Evolutionary conservation across 2,113 vertebrate genomes (phyloP).

Genomic region (Mohoua ochrocephala): DNA sequence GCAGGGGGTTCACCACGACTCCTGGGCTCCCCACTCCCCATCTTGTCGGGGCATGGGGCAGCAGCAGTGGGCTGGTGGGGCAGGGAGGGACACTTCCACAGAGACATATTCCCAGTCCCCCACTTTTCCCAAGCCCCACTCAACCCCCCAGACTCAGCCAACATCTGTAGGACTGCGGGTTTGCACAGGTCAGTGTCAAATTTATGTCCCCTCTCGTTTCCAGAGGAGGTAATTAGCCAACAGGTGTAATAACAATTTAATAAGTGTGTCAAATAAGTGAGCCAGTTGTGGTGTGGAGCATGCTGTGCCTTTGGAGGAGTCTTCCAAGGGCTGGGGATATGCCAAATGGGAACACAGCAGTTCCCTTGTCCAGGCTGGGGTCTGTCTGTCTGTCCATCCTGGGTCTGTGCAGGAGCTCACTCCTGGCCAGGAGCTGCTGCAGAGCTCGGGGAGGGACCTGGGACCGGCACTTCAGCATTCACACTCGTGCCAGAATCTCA

Average conservation of each 20-base stretch:
- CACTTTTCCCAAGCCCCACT: rapidly evolving
- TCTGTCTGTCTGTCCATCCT: not conserved
- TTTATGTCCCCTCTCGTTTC: not conserved
- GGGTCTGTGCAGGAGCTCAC: rapidly evolving
- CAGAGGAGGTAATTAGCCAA: constrained; percentile 1
- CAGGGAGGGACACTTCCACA: not conserved
- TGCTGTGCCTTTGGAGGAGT: not conserved
- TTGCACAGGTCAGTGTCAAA: not conserved
- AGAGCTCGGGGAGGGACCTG: not conserved
- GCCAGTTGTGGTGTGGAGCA: not conserved
- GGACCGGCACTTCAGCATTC: rapidly evolving
- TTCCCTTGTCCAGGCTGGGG: not conserved
- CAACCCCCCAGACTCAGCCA: rapidly evolving
- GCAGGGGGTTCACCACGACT: not conserved
- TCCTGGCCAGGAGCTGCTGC: not conserved
- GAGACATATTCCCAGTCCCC: rapidly evolving
- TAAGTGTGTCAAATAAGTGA: not conserved
- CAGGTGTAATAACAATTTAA: not conserved
- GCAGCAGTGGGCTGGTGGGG: not conserved
- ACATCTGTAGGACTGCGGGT: not conserved
- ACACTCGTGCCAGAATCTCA: rapidly evolving
- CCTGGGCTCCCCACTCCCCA: not conserved
- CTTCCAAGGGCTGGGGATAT: not conserved
- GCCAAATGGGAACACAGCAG: not conserved
- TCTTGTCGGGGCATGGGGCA: no score